Base-by-base conservation (phyloP, 2,888 invertebrate species). In the Eupithecia exiguata region DNA sequence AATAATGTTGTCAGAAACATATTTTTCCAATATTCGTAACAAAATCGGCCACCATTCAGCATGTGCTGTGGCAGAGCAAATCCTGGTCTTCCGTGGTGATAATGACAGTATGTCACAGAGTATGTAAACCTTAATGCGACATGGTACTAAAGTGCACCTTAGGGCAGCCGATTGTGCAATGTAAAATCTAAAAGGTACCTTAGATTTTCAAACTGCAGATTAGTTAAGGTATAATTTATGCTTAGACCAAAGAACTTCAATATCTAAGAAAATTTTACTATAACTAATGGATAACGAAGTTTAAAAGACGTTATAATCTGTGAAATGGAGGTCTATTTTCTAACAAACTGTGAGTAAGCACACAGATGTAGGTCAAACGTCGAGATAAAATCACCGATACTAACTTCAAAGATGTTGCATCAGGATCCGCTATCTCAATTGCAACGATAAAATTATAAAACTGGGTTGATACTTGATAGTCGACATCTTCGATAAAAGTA, bases 301-400 rank as follows among this genome's bases (percentile, higher is more conserved):
- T n/a, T 21, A n/a, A 38, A 18, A n/a, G n/a, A 65, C 35, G 18
- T 35, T 62, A 18, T 35, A 18, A 38, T 38, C 63, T 36, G 36
- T 67, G 25, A 71, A 58, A 58, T 16, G 43, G 43, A 43, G 43
- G 18, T 68, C 63, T 63, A 58, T 62, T 62, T 76, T 70, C 71
- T 46, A 65, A 21, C 73, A 75, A 77, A 75, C 79, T 76, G 77
- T 77, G 72, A 77, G 74, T 72, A 74, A 77, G 77, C 72, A 70
- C 67, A 68, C 70, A 79, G 80, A 87, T 85, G 81, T 84, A 78
- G 86, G 85, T 84, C 86, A 84, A 83, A 82, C 79, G 81, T 74
- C 69, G 81, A 84, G 87, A 87, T 87, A 87, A 84, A 82, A 87
- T 86, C 86, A 78, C 81, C 83, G 83, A 85, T 82, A 79, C 40